Evolutionary conservation across 1,140 invertebrate species (phyloP).

Genomic region (Lordiphosa collinella): DNA sequence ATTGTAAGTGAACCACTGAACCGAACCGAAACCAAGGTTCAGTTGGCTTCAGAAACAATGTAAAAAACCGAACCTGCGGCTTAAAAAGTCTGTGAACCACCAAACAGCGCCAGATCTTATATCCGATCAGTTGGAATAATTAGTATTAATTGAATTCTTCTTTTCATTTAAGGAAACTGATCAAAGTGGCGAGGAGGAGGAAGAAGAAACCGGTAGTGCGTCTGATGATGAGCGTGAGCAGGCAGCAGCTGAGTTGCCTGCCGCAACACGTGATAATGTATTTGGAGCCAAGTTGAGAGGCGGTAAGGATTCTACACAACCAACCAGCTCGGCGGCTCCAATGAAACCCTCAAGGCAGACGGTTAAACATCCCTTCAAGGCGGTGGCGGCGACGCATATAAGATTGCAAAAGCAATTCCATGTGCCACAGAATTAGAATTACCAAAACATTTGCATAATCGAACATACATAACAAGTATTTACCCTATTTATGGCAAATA

Average conservation of each 20-base stretch:
- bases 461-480: constrained; percentile 25
- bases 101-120: too few species aligned
- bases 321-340: constrained; percentile 5
- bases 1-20: too few species aligned
- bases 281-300: constrained; percentile 43
- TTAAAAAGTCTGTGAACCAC: too few species aligned
- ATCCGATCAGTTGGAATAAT: too few species aligned
- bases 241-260: constrained; percentile 12
- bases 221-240: constrained; percentile 56
- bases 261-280: constrained; percentile 45
- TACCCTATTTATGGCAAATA: constrained; percentile 61
- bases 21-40: too few species aligned
- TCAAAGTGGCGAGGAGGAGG: constrained; percentile 53
- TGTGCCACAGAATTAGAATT: constrained; percentile 64
- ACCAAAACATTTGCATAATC: constrained; percentile 26
- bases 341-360: constrained; percentile 40
- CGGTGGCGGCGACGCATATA: constrained; percentile 69
- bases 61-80: too few species aligned
- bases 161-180: constrained; percentile 38
- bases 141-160: too few species aligned
- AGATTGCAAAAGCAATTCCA: constrained; percentile 72
- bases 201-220: constrained; percentile 40
- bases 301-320: constrained; percentile 23
- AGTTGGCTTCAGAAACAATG: too few species aligned
- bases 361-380: constrained; percentile 71